A percentile compares a stretch with the other conserved stretches of the same genome.
These are phyloP conservation scores for Dryocosmus kuriphilus DNA, from an alignment of 2,888 invertebrate genomes.

Conservation along the genomic window DNA sequence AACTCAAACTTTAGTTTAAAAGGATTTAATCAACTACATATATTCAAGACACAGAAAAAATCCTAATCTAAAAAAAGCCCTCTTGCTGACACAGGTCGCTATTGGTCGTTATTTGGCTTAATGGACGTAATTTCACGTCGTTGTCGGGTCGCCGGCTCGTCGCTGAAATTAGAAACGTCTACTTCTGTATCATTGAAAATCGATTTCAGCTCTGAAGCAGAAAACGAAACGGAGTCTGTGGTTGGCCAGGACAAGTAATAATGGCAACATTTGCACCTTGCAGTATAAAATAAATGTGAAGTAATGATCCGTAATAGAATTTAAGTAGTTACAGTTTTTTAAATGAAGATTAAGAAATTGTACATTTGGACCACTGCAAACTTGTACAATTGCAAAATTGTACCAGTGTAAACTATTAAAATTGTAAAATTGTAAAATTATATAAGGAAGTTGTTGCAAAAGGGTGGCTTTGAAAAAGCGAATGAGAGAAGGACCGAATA, in stretches of 20 bases:
- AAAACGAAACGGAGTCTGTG: constrained; percentile 9
- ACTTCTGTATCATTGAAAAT: constrained; percentile 46
- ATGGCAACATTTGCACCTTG: neutral
- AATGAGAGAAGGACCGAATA: constrained; percentile 2
- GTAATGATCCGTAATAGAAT: neutral
- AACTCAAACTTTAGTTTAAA: no score
- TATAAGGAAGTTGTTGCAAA: neutral
- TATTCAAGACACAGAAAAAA: no score
- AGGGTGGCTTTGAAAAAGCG: neutral
- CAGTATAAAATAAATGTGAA: constrained; percentile 1
- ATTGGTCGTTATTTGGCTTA: constrained; percentile 32
- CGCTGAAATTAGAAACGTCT: constrained; percentile 48
- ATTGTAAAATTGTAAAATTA: neutral
- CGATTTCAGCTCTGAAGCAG: constrained; percentile 38
- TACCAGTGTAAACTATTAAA: no score
- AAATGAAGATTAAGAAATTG: no score
- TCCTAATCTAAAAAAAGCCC: constrained; percentile 6
- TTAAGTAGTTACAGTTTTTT: neutral
- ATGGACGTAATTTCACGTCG: constrained; percentile 36
- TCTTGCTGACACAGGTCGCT: constrained; percentile 15
- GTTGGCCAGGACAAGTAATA: neutral
- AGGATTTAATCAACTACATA: no score
- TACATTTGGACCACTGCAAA: no score
- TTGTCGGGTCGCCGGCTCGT: constrained; percentile 4
- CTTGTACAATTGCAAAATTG: no score